Evolutionary conservation across 2,113 vertebrate species (phyloP), one percentile per base, ranked within the genome.

Genomic region (Crocuta crocuta): DNA sequence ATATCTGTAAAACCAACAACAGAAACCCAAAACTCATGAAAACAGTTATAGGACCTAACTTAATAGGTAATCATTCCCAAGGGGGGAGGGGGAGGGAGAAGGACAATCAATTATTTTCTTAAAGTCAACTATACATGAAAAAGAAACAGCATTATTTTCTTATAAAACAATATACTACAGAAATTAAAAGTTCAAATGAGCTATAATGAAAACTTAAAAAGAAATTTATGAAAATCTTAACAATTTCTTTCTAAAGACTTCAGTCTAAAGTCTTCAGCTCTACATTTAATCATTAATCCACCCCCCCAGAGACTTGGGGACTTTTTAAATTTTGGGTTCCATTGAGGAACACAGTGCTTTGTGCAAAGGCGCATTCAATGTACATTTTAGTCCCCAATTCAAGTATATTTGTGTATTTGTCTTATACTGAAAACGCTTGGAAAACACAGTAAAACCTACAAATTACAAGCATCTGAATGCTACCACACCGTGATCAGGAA

Each of bases 1-100:
- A 99, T 99, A 98, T 99, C 99, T 99, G 98, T 84, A 97, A 79
- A 98, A 95, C 94, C 97, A 98, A 73, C 55, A 96, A 92, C 24
- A 85, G 82, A 91, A 95, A 83, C 17, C 79, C 39, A 89, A 96
- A 88, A 43, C 43, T 78, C 48, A 68, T 97, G 93, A 97, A 87
- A 80, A 55, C 76, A 93, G 23, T 73, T 71, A 17, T 33, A 93
- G 1, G 35, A 65, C n/a, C 23, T 79, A 24, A 93, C 33, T 45
- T 76, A 65, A 73, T 45, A 87, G 31, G 24, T 33, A 84, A 83
- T 28, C 31, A 53, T 70, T 84, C 58, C 39, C 35, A 12, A 21
- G 53, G 15, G 53, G 53, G 53, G 6, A 12, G 53, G 16, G 17
- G 53, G 53, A 5, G 19, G 10, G 24, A 12, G 5, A 31, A 33